Percentiles rank a stretch among this genome's conserved stretches.
Evolutionary conservation across 2,113 vertebrate genomes (phyloP).

Genomic region (Edolisoma coerulescens): DNA sequence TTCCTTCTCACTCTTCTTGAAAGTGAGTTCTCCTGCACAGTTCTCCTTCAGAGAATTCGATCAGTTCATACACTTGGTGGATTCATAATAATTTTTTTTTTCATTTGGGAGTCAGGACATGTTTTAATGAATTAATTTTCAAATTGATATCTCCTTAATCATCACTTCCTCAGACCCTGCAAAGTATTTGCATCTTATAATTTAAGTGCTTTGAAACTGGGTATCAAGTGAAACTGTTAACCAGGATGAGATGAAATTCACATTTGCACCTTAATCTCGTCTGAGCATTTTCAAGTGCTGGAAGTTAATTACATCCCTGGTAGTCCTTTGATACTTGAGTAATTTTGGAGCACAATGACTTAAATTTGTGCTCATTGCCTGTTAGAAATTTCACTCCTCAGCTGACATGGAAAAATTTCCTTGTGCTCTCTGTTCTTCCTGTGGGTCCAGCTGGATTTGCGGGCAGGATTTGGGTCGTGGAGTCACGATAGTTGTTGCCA

Average conservation of each 20-base stretch:
- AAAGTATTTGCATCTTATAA: background rate
- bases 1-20: background rate
- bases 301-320: constrained; percentile 5
- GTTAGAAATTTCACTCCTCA: background rate
- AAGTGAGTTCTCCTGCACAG: background rate
- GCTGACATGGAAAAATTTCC: background rate
- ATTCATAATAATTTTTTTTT: background rate
- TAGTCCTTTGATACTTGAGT: background rate
- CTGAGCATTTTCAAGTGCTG: background rate
- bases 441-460: background rate
- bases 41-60: background rate
- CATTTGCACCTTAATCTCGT: constrained; percentile 12
- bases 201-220: constrained; percentile 19
- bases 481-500: background rate
- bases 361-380: background rate
- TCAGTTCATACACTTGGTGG: background rate
- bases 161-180: background rate
- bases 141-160: background rate
- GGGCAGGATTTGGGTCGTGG: background rate
- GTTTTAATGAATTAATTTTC: background rate
- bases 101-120: background rate
- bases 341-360: constrained; percentile 8
- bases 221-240: background rate
- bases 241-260: background rate
- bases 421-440: background rate